Percentiles rank a stretch among this genome's conserved stretches.
Conservation (phyloP, 1,140 invertebrate genomes). For the Magallana angulata region DNA sequence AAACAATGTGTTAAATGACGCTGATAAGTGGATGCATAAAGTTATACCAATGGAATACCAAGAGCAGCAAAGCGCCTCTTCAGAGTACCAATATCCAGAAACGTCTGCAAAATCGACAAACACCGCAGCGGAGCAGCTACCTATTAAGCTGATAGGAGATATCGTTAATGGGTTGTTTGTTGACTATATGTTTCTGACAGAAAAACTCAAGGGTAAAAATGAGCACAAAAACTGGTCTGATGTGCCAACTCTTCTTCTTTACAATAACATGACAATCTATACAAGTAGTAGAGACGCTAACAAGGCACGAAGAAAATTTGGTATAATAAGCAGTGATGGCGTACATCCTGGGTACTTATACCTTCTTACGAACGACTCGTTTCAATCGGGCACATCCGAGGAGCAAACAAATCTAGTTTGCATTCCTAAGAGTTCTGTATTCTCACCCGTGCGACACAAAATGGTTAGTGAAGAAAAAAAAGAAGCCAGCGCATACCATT, state of each 20-base stretch:
- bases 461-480: neutral
- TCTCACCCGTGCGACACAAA: neutral
- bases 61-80: neutral
- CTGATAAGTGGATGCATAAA: constrained; percentile 39
- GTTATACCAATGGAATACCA: constrained; percentile 38
- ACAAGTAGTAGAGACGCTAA: neutral
- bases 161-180: constrained; percentile 46
- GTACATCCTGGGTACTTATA: constrained; percentile 47
- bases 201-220: neutral
- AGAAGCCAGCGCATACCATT: neutral
- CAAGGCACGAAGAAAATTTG: neutral
- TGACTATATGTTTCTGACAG: constrained; percentile 9
- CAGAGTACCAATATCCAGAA: no score
- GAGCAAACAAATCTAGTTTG: neutral
- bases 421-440: neutral
- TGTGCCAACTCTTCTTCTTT: constrained; percentile 32
- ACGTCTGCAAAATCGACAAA: neutral
- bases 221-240: constrained; percentile 36
- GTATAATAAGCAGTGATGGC: constrained; percentile 28
- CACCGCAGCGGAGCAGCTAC: neutral
- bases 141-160: constrained; percentile 42
- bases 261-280: neutral
- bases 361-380: constrained; percentile 18
- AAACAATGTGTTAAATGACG: constrained; percentile 22
- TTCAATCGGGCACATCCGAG: neutral